Conservation (phyloP, 2,113 vertebrate genomes). For the Podocnemis expansa region DNA sequence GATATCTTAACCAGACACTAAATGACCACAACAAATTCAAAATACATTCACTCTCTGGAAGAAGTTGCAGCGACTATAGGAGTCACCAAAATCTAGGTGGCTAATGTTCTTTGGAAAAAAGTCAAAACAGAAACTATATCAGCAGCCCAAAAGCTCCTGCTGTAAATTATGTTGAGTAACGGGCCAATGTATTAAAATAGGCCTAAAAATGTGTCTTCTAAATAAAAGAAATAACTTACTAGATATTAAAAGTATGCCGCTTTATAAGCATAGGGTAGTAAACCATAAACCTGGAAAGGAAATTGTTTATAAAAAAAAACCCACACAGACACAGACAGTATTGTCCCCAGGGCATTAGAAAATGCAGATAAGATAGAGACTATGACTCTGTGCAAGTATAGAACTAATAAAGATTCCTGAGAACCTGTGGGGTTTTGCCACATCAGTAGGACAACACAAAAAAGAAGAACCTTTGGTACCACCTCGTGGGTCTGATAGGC, state of each 20-base stretch:
- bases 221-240: not conserved
- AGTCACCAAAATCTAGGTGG: not conserved
- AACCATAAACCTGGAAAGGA: conserved; percentile 66
- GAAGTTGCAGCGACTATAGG: not conserved
- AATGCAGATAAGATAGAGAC: conserved; percentile 5
- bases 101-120: not conserved
- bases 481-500: conserved; percentile 48
- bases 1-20: not conserved
- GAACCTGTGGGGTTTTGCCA: conserved; percentile 38
- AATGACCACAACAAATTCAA: not conserved
- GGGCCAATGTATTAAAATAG: not conserved
- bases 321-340: conserved; percentile 45
- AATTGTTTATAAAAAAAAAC: conserved; percentile 48
- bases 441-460: not conserved
- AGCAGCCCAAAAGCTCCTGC: not conserved
- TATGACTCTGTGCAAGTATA: conserved; percentile 32
- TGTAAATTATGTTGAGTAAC: not conserved
- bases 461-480: conserved; percentile 32
- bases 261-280: conserved; percentile 33
- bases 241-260: not conserved
- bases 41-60: not conserved
- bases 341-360: conserved; percentile 64
- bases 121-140: not conserved
- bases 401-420: conserved; percentile 28
- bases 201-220: not conserved